A percentile compares a stretch with the other conserved stretches of the same genome.
Evolutionary conservation across 2,113 vertebrate genomes (phyloP).

Genomic region (Dicerorhinus sumatrensis): DNA sequence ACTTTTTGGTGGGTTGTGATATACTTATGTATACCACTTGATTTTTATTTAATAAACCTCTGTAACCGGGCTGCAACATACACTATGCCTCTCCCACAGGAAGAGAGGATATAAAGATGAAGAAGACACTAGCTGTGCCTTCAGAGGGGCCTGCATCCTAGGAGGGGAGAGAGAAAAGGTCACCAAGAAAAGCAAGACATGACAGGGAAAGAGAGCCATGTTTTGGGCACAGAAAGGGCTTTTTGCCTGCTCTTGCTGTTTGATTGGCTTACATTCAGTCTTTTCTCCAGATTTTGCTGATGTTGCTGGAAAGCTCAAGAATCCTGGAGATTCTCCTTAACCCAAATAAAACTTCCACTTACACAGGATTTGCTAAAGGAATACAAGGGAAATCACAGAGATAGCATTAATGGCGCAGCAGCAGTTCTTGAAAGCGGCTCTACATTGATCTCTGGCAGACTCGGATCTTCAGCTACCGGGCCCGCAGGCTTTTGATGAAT

Average conservation of each 20-base stretch:
- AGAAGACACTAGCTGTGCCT: background rate
- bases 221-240: background rate
- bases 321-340: slow-evolving; percentile 11
- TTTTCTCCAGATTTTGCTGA: background rate
- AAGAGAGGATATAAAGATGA: background rate
- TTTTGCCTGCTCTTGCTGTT: background rate
- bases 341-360: slow-evolving; percentile 60
- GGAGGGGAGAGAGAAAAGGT: background rate
- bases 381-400: slow-evolving; percentile 36
- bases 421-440: slow-evolving; percentile 21
- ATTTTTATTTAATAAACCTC: background rate
- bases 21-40: rapidly evolving
- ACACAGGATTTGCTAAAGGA: slow-evolving; percentile 63
- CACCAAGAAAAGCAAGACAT: background rate
- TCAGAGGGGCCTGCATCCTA: no score
- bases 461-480: background rate
- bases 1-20: background rate
- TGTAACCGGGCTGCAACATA: background rate
- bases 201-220: background rate
- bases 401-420: slow-evolving; percentile 26
- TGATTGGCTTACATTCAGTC: background rate
- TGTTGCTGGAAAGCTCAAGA: slow-evolving; percentile 67
- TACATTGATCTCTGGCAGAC: background rate
- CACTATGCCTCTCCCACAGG: rapidly evolving
- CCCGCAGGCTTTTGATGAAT: slow-evolving; percentile 55